A percentile compares a stretch with the other conserved stretches of the same genome.
Evolutionary conservation across 1,140 invertebrate genomes (phyloP).

Genomic region (Gonioctena quinquepunctata): DNA sequence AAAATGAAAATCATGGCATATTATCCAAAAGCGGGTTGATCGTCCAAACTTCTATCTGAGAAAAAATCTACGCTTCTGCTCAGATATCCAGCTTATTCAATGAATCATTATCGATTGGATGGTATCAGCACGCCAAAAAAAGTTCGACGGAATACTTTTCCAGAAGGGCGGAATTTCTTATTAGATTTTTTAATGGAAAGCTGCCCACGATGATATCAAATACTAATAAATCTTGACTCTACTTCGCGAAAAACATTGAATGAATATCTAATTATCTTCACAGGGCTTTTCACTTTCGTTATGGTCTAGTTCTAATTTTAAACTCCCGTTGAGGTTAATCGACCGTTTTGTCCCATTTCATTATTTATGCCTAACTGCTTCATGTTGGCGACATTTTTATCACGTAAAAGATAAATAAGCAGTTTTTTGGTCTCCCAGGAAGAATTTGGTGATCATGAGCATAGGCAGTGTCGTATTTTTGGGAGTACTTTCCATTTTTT

Average conservation of each 20-base stretch:
- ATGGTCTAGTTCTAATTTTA: slow-evolving; percentile 9
- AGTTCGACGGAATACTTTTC: not conserved
- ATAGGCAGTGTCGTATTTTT: no score
- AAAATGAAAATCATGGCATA: no score
- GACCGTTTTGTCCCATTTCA: slow-evolving; percentile 9
- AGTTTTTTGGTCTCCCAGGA: not conserved
- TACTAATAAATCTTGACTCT: slow-evolving; percentile 12
- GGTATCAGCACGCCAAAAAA: not conserved
- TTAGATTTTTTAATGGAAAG: slow-evolving; percentile 14
- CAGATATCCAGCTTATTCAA: not conserved
- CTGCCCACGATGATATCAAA: slow-evolving; percentile 10
- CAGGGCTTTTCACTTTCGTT: slow-evolving; percentile 17
- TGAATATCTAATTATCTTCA: slow-evolving; percentile 16
- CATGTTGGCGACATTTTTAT: not conserved
- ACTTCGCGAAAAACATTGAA: slow-evolving; percentile 12
- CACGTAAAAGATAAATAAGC: not conserved
- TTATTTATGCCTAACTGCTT: slow-evolving; percentile 11
- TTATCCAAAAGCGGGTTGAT: no score
- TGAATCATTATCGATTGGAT: not conserved
- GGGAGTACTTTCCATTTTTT: no score
- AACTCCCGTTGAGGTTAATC: slow-evolving; percentile 5
- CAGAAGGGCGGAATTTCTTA: not conserved
- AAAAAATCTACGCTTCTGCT: no score
- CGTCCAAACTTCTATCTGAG: no score
- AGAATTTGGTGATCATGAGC: no score